These are phyloP conservation scores for Caenorhabditis sp. DNA, from an alignment of 2,888 invertebrate genomes.

Conservation along the genomic window DNA sequence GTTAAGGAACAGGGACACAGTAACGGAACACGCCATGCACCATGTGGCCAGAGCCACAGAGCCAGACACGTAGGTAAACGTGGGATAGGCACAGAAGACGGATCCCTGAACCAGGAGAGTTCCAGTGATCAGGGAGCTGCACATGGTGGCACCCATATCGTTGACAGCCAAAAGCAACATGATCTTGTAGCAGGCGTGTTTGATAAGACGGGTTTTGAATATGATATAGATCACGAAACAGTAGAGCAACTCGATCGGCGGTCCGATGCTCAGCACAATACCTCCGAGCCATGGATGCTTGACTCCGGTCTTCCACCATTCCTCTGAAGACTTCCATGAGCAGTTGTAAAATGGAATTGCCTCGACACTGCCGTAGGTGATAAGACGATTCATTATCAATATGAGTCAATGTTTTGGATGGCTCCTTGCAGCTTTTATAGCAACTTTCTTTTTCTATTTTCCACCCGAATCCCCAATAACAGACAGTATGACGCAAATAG, in stretches of 20 bases:
- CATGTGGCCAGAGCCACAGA: slow-evolving; percentile 23
- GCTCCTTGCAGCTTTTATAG: not conserved
- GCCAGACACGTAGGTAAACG: slow-evolving; percentile 35
- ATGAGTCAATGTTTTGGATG: not conserved
- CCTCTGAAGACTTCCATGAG: slow-evolving; percentile 18
- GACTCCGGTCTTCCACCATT: slow-evolving; percentile 24
- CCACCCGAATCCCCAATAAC: too few species aligned
- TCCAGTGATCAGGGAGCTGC: slow-evolving; percentile 37
- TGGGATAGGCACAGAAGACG: slow-evolving; percentile 35
- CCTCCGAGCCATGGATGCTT: slow-evolving; percentile 20
- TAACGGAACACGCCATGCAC: slow-evolving; percentile 41
- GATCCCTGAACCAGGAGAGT: slow-evolving; percentile 29
- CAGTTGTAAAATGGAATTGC: slow-evolving; percentile 38
- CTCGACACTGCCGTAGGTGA: slow-evolving; percentile 25
- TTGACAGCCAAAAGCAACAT: slow-evolving; percentile 17
- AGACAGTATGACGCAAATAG: too few species aligned
- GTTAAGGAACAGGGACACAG: slow-evolving; percentile 28
- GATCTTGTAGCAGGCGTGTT: slow-evolving; percentile 32
- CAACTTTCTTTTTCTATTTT: too few species aligned
- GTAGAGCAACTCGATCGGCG: slow-evolving; percentile 25
- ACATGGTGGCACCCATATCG: slow-evolving; percentile 35
- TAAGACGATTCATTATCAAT: slow-evolving; percentile 12
- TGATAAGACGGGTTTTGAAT: slow-evolving; percentile 27
- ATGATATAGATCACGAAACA: slow-evolving; percentile 21
- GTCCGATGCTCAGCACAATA: not conserved